These are phyloP conservation scores for Aphaenogaster rudis DNA, from an alignment of 1,140 invertebrate species.

Conservation along the genomic window DNA sequence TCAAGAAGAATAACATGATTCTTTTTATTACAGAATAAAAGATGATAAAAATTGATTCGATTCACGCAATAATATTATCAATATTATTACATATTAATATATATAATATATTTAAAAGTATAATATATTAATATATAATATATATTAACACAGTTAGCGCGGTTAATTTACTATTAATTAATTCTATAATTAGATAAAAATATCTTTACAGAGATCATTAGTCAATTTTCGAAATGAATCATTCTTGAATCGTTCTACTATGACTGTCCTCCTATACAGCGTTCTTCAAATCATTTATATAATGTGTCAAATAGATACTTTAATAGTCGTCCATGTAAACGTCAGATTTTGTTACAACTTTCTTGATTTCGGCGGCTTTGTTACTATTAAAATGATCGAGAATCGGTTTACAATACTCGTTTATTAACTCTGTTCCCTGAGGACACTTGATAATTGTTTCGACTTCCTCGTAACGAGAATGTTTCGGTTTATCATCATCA, in stretches of 20 bases:
- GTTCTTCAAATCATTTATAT: not conserved
- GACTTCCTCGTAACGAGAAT: not conserved
- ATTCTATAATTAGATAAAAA: conserved; percentile 19
- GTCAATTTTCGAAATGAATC: not conserved
- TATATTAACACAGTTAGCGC: not conserved
- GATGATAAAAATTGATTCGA: not conserved
- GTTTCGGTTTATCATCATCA: not conserved
- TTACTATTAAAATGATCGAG: not conserved
- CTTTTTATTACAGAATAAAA: not conserved
- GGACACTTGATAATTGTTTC: not conserved
- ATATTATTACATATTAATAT: not conserved
- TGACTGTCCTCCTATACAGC: not conserved
- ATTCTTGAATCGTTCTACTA: not conserved
- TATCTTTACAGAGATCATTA: not conserved
- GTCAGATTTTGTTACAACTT: not conserved
- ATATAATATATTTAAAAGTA: not conserved
- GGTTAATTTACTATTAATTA: not conserved
- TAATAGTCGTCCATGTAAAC: not conserved
- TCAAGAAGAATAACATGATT: not conserved
- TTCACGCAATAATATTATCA: not conserved
- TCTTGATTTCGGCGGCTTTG: not conserved
- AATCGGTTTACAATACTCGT: not conserved
- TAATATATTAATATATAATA: not conserved
- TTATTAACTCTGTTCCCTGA: not conserved
- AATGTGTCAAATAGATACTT: not conserved